Evolutionary conservation across 1,140 invertebrate species (phyloP), one percentile per base, ranked within the genome.

Genomic region (Nomia melanderi): DNA sequence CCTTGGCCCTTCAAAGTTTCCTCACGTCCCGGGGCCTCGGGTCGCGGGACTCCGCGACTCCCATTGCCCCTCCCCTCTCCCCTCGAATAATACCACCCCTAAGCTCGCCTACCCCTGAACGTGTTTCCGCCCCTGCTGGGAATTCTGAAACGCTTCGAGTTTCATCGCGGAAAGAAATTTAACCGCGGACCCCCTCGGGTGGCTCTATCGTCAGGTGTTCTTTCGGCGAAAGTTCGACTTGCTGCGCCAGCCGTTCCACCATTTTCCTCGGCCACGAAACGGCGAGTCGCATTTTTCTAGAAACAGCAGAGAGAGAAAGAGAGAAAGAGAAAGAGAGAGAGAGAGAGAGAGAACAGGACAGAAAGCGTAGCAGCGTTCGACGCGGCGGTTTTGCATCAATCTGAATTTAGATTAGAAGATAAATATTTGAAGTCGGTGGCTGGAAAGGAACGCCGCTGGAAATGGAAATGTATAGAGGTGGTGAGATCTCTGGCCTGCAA

Each of bases 1-100:
- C 60, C 25, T 14, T 11, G 14, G 73, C 75, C 77, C 77, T 84
- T 77, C 78, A 69, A 78, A 83, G 77, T 84, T 70, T 75, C 77
- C 64, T 84, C 72, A 65, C 79, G 79, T 82, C 74, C 71, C 74
- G 14, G n/a, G 64, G 33, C n/a, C 64, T 33, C 62, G 14, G 69
- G 50, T n/a, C 73, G 66, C 57, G 39, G 63, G 50, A 60, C 57
- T 20, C 27, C 31, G 4, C 57, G 53, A 56, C 27, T 29, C 4
- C 1, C 20, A 64, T 41, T 56, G 66, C 62, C 64, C 69, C 62
- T 50, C 50, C 66, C 60, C 63, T 33, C 54, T 4, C 33, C n/a
- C 59, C n/a, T 31, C 59, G 50, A 47, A 74, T 63, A 78, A 72
- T 73, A 57, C 41, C 23, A 44, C 12, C 23, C 29, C 4, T 1